Evolutionary conservation across 64 coral and sea anemone genomes (phyloP), one percentile per base, ranked within the genome.

Genomic region (Astreopora myriophthalma): DNA sequence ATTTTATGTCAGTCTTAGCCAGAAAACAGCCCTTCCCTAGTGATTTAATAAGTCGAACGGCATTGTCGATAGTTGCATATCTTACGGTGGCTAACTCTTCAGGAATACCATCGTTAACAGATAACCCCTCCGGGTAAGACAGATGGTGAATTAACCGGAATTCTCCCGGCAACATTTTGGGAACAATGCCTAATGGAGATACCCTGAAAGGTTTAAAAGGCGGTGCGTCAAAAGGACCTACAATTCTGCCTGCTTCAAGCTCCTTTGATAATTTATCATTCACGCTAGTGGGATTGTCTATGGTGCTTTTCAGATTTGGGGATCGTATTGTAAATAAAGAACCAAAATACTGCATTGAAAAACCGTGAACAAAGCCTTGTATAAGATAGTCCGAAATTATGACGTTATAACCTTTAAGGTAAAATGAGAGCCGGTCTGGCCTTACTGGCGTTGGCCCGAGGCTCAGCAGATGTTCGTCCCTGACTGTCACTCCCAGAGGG

Each of bases 131-230:
- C 11, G 81, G 81, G 81, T 35, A 85, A 19, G 58, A 85, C 5
- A 85, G 60, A 34, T 85, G 82, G 33, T 85, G 82, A 85, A 67
- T 85, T 34, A 85, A 37, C 60, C 60, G 40, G 39, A 66, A 85
- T 69, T 85, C 0, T 25, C 82, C 62, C 14, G 82, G 60, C 40
- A 44, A 44, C 40, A 7, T 44, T 44, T 44, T 44, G 0, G 40
- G 40, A 44, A 44, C 40, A 44, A 44, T 44, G 40, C 0, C 40
- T 44, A 44, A 44, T 44, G 40, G 40, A 44, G 40, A 44, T 44
- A 44, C 40, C 40, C 40, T 44, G 40, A 44, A 44, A 44, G 40
- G 40, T 44, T 44, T 44, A 44, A 44, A 44, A 44, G 40, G 40
- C 40, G 40, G 40, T 44, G 40, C 40, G 0, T 44, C 40, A 44